phyloP scores from a whole-genome alignment of 2,888 invertebrate genomes.

The Hirtodrosophila confusa region DNA sequence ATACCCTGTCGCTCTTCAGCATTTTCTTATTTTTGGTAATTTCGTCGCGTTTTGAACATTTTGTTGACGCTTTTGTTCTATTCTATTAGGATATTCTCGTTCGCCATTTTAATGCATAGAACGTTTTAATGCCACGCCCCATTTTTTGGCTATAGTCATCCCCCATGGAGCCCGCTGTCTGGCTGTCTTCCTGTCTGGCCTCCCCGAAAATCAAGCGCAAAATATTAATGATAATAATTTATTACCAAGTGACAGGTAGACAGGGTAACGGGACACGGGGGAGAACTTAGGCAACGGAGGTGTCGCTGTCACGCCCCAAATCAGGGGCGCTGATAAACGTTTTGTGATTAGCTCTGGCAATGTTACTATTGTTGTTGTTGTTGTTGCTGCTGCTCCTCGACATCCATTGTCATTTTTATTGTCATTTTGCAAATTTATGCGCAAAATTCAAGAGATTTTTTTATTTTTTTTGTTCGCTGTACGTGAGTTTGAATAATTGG shows the following conservation, averaged over 20 bases:
- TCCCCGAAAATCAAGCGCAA: conserved; percentile 63
- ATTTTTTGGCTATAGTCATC: neutral
- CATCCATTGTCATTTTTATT: conserved; percentile 60
- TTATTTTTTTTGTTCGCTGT: no score
- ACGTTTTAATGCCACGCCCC: conserved; percentile 50
- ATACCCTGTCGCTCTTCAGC: conserved; percentile 11
- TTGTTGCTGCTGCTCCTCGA: conserved; percentile 11
- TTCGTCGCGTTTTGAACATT: conserved; percentile 58
- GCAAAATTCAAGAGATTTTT: conserved; percentile 39
- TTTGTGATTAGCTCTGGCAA: conserved; percentile 63
- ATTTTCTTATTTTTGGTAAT: conserved; percentile 40
- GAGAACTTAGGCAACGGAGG: conserved; percentile 3
- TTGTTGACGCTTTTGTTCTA: conserved; percentile 68
- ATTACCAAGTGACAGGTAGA: conserved; percentile 68
- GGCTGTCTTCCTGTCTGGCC: conserved; percentile 26
- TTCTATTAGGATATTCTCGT: conserved; percentile 54
- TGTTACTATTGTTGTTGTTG: conserved; percentile 23
- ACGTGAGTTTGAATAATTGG: conserved; percentile 56
- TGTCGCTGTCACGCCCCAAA: conserved; percentile 40
- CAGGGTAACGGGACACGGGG: conserved; percentile 12
- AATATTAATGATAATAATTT: conserved; percentile 75
- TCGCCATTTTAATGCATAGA: conserved; percentile 67
- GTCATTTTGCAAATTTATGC: conserved; percentile 67
- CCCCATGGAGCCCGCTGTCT: conserved; percentile 5
- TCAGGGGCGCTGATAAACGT: conserved; percentile 61